Percentiles rank a stretch among this genome's conserved stretches.
Conservation (phyloP, 2,888 invertebrate species). For the Isotomurus palustris region DNA sequence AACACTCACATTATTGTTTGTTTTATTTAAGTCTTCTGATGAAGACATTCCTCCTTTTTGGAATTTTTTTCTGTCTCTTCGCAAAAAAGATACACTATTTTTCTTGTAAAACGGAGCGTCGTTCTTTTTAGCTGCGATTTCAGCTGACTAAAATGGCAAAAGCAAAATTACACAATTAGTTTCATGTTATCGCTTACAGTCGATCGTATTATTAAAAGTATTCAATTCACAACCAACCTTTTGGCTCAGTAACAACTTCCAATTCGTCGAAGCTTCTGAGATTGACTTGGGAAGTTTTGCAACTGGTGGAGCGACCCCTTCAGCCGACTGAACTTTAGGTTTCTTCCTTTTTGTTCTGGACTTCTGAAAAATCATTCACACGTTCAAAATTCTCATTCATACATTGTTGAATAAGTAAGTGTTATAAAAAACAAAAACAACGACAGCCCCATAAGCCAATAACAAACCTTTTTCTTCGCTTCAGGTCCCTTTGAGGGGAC, state of each 20-base stretch:
- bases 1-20: not conserved
- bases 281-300: constrained; percentile 11
- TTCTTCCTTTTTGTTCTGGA: not conserved
- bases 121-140: not conserved
- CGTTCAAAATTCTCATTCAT: too few species aligned
- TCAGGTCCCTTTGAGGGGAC: too few species aligned
- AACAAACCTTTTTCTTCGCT: too few species aligned
- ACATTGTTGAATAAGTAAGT: too few species aligned
- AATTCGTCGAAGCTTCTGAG: constrained; percentile 22
- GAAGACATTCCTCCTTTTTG: not conserved
- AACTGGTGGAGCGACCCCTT: not conserved
- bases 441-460: too few species aligned
- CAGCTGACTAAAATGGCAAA: not conserved
- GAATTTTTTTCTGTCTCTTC: not conserved
- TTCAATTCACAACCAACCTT: constrained; percentile 9
- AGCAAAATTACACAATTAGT: not conserved
- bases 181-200: too few species aligned
- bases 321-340: not conserved
- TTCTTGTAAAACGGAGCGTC: not conserved
- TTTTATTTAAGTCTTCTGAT: not conserved
- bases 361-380: not conserved
- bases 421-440: too few species aligned
- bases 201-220: too few species aligned
- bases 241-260: constrained; percentile 17
- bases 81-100: not conserved